phyloP scores from a whole-genome alignment of 2,113 vertebrate species.

The Ivindomyrus marchei region DNA sequence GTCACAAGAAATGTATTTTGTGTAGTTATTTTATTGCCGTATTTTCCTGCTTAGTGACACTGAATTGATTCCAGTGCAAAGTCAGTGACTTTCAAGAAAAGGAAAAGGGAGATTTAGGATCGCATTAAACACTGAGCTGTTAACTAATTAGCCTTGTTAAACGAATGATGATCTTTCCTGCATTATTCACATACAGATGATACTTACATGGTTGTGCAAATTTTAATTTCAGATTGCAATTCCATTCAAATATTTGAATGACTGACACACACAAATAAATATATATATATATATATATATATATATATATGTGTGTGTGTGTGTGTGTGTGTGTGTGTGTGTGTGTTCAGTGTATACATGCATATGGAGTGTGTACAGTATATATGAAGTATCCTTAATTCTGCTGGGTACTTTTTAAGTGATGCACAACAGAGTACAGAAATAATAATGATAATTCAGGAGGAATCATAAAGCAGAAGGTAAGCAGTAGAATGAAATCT shows the following conservation, averaged over 20 bases:
- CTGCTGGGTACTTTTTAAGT: not conserved
- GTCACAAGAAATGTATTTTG: not conserved
- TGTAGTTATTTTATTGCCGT: not conserved
- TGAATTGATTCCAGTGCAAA: not conserved
- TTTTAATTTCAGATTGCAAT: slow-evolving; percentile 1
- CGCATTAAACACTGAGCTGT: slow-evolving; percentile 1
- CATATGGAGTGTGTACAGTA: not conserved
- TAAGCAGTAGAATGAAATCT: not conserved
- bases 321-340: not conserved
- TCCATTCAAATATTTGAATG: not conserved
- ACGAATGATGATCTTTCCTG: slow-evolving; percentile 8
- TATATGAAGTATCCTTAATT: not conserved
- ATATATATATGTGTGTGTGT: no score
- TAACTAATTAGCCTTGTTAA: slow-evolving; percentile 15
- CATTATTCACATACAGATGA: slow-evolving; percentile 13
- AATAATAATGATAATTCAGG: not conserved
- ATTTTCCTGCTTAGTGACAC: not conserved
- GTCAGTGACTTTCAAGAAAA: slow-evolving; percentile 1
- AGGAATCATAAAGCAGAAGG: not conserved
- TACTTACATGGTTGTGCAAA: not conserved
- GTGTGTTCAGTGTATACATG: not conserved
- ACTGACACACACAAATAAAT: no score
- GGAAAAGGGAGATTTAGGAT: slow-evolving; percentile 5
- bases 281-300: not conserved
- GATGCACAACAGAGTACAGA: not conserved